Percentiles rank a stretch among this genome's conserved stretches.
Conservation (phyloP, 2,113 vertebrate genomes). For the Channa argus region DNA sequence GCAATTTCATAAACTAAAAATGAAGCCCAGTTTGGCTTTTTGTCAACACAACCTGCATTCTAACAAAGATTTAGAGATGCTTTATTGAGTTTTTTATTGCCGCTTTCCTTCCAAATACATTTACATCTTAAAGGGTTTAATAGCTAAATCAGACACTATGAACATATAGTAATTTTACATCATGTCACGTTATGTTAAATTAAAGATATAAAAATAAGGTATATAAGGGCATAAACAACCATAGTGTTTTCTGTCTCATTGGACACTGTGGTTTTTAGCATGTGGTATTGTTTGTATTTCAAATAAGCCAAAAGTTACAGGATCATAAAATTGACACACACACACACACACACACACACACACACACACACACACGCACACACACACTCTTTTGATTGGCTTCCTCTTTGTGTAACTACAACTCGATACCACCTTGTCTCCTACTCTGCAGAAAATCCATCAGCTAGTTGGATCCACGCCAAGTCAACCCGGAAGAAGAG, state of each 20-base stretch:
- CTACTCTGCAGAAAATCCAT: slow-evolving; percentile 66
- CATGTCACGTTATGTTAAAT: slow-evolving; percentile 21
- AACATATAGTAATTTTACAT: neutral
- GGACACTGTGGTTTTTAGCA: slow-evolving; percentile 3
- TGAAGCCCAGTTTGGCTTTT: slow-evolving; percentile 2
- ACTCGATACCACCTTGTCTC: neutral
- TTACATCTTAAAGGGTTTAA: slow-evolving; percentile 1
- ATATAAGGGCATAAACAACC: neutral
- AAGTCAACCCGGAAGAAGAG: slow-evolving; percentile 78
- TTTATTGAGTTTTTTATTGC: slow-evolving; percentile 26
- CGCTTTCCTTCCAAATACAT: slow-evolving; percentile 13
- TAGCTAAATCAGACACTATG: neutral
- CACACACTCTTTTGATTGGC: neutral
- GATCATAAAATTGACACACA: slow-evolving; percentile 38
- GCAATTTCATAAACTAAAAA: slow-evolving; percentile 28
- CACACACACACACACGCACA: slow-evolving; percentile 2
- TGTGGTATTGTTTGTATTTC: slow-evolving; percentile 26
- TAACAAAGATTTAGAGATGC: neutral
- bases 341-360: neutral
- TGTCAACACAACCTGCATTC: slow-evolving; percentile 2
- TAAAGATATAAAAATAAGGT: neutral
- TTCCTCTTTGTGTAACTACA: slow-evolving; percentile 1
- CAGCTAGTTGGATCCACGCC: slow-evolving; percentile 79
- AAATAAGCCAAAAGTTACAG: slow-evolving; percentile 49
- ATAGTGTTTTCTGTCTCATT: neutral